A percentile compares a stretch with the other conserved stretches of the same genome.
These are phyloP conservation scores for Zapus hudsonius DNA, from an alignment of 2,113 vertebrate genomes.

Conservation along the genomic window DNA sequence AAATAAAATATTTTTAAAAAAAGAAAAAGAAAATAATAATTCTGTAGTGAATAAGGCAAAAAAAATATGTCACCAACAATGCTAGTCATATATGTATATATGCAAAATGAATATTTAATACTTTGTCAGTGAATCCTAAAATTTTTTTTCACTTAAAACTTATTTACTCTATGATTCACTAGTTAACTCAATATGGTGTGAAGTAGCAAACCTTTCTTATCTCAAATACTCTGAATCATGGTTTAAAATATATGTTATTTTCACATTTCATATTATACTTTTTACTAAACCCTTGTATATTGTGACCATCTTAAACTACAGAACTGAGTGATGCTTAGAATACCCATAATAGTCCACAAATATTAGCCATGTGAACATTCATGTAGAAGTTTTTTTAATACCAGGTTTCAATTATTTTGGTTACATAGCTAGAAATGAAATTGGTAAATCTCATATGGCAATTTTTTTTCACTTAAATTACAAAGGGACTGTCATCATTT, in stretches of 20 bases:
- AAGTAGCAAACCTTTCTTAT: background rate
- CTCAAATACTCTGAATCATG: background rate
- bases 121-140: background rate
- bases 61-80: background rate
- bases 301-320: background rate
- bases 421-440: background rate
- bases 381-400: background rate
- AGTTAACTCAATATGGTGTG: background rate
- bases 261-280: background rate
- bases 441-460: background rate
- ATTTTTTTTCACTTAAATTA: background rate
- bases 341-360: background rate
- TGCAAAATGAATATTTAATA: background rate
- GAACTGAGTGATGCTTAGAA: background rate
- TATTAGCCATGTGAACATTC: background rate
- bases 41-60: no score
- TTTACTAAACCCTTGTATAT: background rate
- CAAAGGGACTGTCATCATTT: background rate
- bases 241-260: background rate
- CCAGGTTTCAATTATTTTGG: background rate
- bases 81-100: background rate
- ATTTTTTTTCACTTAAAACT: background rate
- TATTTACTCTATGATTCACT: background rate
- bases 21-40: no score
- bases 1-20: no score